Evolutionary conservation across 2,113 vertebrate species (phyloP), one percentile per base, ranked within the genome.

Genomic region (Protobothrops mucrosquamatus): DNA sequence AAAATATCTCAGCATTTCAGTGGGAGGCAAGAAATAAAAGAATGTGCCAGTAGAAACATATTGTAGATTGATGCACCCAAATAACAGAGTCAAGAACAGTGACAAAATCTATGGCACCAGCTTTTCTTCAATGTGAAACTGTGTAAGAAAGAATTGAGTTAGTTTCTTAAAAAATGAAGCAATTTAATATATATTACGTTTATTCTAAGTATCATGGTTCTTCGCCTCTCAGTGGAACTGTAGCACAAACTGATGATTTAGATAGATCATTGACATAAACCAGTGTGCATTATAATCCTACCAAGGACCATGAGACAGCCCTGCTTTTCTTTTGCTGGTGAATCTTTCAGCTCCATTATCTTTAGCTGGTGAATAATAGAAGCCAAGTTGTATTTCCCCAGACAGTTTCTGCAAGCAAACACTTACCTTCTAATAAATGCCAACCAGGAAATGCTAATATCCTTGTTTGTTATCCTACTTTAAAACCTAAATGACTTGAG

Each of bases 401-500:
- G 88, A 87, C 46, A 61, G n/a, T 54, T 90, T 90, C 46, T 46
- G 56, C 22, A 89, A 93, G 74, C 46, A 93, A 56, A 69, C 48
- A 48, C 57, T 81, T 69, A 51, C 39, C 56, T 74, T 92, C 81
- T 29, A 87, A 87, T 90, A 89, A 92, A 94, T 94, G 85, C 34
- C 81, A 92, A 54, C 48, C 81, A n/a, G 39, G 15, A 86, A 87
- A 89, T 90, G 91, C 91, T 92, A 86, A 92, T 92, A 85, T 48
- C 88, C 88, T 87, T 90, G 88, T 69, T 92, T 69, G 87, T 92
- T 26, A 48, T 89, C 48, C 18, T 90, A 51, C 46, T 29, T 52
- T 26, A 69, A 69, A 51, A 87, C 51, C 24, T 23, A 90, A 85
- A 61, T n/a, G 46, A 26, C 87, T 46, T 14, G 1, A 69, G 87